Evolutionary conservation across 1,140 invertebrate genomes (phyloP).

Genomic region (Trichoplusia ni): DNA sequence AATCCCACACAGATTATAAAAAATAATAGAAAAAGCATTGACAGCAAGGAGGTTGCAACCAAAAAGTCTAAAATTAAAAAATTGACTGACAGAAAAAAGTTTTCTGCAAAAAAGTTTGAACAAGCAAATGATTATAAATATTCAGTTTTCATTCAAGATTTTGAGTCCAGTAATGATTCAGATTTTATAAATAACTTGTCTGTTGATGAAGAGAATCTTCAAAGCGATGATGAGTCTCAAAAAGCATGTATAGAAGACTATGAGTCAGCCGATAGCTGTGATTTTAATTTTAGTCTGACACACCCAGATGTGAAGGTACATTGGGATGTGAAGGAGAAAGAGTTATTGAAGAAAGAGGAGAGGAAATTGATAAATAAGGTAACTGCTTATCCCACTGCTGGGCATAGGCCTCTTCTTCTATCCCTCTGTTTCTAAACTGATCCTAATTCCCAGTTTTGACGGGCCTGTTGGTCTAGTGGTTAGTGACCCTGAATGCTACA

Average conservation of each 20-base stretch:
- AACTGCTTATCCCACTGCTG: no score
- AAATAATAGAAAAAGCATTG: neutral
- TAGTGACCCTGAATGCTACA: no score
- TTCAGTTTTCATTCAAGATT: slow-evolving; percentile 4
- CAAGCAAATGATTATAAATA: neutral
- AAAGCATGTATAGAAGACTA: slow-evolving; percentile 14
- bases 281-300: no score
- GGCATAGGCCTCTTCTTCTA: no score
- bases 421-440: no score
- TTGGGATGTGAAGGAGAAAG: neutral
- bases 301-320: neutral
- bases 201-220: neutral
- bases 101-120: neutral
- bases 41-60: neutral
- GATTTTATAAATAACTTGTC: neutral
- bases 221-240: neutral
- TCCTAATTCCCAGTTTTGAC: no score
- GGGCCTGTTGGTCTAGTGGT: no score
- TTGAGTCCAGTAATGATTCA: slow-evolving; percentile 21
- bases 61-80: neutral
- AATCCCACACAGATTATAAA: neutral
- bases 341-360: slow-evolving; percentile 4
- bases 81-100: neutral
- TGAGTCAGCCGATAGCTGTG: slow-evolving; percentile 3
- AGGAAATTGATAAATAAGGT: neutral